Conservation (phyloP, 1,140 invertebrate genomes). For the Pachypsylla venusta region DNA sequence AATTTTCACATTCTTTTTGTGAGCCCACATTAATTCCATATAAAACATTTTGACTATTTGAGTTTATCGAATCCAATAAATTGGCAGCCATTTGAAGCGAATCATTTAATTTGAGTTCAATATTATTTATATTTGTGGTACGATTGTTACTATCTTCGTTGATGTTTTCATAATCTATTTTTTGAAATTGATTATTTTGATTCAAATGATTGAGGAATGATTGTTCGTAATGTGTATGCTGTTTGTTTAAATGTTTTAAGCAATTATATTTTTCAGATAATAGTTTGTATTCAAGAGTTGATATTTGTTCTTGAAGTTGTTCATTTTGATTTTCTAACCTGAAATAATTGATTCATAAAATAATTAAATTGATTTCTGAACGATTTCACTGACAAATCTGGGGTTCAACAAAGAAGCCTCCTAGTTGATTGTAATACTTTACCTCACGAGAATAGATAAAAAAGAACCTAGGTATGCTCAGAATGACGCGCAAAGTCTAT, state of each 20-base stretch:
- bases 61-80: not conserved
- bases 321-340: not conserved
- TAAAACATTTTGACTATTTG: not conserved
- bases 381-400: too few relatives aligned
- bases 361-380: not conserved
- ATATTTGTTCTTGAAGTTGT: not conserved
- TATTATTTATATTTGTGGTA: too few relatives aligned
- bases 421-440: not conserved
- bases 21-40: not conserved
- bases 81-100: not conserved
- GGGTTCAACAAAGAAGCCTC: not conserved
- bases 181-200: not conserved
- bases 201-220: not conserved
- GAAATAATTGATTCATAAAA: not conserved
- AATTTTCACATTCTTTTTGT: not conserved
- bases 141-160: too few relatives aligned
- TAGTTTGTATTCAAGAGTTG: too few relatives aligned
- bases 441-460: not conserved
- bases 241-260: not conserved
- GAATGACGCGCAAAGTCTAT: too few relatives aligned
- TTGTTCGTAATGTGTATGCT: not conserved
- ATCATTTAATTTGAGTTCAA: not conserved
- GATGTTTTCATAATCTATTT: not conserved
- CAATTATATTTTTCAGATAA: constrained; percentile 1
- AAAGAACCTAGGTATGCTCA: too few relatives aligned